These are phyloP conservation scores for Hyaena hyaena DNA, from an alignment of 2,113 vertebrate species.

Conservation along the genomic window DNA sequence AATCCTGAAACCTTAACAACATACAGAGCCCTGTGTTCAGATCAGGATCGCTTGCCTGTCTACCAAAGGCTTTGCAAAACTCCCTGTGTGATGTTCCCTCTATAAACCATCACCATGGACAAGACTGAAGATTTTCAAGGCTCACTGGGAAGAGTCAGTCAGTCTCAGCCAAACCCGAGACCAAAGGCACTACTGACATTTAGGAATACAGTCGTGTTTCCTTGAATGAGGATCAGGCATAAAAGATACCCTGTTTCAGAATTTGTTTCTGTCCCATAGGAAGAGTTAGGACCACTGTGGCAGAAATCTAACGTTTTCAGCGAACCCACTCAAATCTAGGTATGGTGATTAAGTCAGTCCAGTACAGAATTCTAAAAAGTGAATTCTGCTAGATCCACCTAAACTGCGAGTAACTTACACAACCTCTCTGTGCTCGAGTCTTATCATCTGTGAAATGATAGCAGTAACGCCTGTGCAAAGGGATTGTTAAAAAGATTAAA, in stretches of 20 bases:
- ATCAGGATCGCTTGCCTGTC: not conserved
- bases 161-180: not conserved
- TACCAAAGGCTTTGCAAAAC: not conserved
- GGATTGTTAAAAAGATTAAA: conserved; percentile 19
- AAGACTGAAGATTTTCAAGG: not conserved
- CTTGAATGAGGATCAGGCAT: not conserved
- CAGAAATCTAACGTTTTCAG: not conserved
- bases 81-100: not conserved
- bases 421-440: not conserved
- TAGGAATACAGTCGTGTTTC: not conserved
- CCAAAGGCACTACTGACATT: not conserved
- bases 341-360: not conserved
- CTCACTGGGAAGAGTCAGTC: not conserved
- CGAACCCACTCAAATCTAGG: not conserved
- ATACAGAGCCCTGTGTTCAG: not conserved
- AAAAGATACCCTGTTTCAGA: not conserved
- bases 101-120: not conserved
- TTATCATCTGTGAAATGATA: conserved; percentile 3
- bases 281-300: not conserved
- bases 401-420: not conserved
- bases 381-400: not conserved
- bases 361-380: not conserved
- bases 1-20: not conserved
- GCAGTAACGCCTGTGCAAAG: not conserved
- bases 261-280: not conserved